Percentiles rank a stretch among this genome's conserved stretches.
Evolutionary conservation across 2,797 vertebrate genomes (phyloP).

Genomic region (Helarctos malayanus): DNA sequence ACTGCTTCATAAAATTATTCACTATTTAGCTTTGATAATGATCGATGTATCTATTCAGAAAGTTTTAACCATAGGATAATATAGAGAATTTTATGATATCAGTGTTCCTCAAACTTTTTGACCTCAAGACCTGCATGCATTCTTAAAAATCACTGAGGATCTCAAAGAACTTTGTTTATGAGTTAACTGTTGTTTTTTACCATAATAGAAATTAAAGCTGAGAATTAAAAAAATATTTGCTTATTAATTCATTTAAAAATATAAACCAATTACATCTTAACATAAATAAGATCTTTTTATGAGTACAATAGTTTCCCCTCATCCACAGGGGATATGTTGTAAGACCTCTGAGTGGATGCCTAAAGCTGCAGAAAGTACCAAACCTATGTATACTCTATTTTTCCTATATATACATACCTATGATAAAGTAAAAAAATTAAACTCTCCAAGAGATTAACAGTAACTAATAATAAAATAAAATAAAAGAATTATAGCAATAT

Average conservation of each 20-base stretch:
- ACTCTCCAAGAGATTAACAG: neutral
- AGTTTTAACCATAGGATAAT: slow-evolving; percentile 31
- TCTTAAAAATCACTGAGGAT: neutral
- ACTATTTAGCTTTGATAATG: neutral
- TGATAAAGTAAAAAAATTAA: neutral
- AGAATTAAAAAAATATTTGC: neutral
- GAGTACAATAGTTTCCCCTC: neutral
- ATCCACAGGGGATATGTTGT: neutral
- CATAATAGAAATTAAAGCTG: neutral
- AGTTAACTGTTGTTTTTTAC: neutral
- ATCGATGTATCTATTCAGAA: neutral
- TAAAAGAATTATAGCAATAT: neutral
- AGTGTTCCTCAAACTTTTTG: neutral
- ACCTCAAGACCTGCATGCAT: neutral
- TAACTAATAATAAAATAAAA: neutral
- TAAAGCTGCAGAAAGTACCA: neutral
- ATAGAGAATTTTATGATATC: neutral
- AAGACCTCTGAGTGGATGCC: neutral
- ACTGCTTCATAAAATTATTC: neutral
- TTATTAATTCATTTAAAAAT: neutral
- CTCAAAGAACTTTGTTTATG: neutral
- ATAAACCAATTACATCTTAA: neutral
- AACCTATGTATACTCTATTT: neutral
- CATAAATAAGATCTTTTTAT: neutral
- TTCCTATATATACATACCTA: neutral